phyloP scores from a whole-genome alignment of 2,888 invertebrate genomes.

The Pristionchus arcanus region DNA sequence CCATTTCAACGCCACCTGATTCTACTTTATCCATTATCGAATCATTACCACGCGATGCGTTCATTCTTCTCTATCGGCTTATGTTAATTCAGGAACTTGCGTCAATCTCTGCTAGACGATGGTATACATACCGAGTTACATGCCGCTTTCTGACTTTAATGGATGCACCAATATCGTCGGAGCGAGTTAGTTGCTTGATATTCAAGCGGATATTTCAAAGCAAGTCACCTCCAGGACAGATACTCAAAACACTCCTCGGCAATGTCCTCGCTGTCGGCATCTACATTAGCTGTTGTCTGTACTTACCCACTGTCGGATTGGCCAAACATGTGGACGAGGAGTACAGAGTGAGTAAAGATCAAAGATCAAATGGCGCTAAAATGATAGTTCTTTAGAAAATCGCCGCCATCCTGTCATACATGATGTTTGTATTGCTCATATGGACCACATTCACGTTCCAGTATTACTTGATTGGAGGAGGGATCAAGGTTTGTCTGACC shows the following conservation, averaged over 20 bases:
- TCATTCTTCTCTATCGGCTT: constrained; percentile 11
- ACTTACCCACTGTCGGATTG: neutral
- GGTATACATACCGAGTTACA: constrained; percentile 21
- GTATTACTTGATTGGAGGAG: constrained; percentile 45
- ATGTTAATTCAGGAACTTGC: constrained; percentile 18
- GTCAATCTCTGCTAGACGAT: neutral
- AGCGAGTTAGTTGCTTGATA: constrained; percentile 2
- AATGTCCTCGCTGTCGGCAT: neutral
- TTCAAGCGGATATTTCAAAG: neutral
- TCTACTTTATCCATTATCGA: neutral
- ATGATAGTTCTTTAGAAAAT: neutral
- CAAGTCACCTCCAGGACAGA: neutral
- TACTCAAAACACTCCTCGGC: neutral
- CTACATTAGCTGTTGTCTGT: neutral
- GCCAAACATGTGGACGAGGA: constrained; percentile 34
- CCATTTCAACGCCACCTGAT: constrained; percentile 35
- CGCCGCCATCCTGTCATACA: neutral
- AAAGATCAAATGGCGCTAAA: neutral
- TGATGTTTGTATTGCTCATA: constrained; percentile 13
- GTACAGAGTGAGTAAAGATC: neutral
- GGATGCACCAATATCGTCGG: neutral
- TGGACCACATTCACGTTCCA: constrained; percentile 46
- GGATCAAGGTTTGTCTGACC: constrained; percentile 29
- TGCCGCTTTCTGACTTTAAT: neutral
- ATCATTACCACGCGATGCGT: neutral